A percentile compares a stretch with the other conserved stretches of the same genome.
Evolutionary conservation across 2,888 invertebrate genomes (phyloP).

Genomic region (Chloroclysta siterata): DNA sequence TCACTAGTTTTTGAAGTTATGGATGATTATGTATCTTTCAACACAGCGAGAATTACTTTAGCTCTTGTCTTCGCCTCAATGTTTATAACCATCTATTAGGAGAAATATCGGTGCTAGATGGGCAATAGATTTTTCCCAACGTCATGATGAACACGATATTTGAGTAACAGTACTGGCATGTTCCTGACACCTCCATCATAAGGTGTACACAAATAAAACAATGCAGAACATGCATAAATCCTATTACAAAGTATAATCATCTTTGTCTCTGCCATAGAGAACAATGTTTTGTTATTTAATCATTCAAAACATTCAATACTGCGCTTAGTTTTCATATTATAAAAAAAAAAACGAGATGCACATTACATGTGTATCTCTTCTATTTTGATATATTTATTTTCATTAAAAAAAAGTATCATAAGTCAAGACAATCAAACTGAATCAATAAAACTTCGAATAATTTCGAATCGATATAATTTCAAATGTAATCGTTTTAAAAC

Average conservation of each 20-base stretch:
- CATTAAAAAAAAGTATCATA: constrained; percentile 38
- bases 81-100: no score
- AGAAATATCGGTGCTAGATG: neutral
- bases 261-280: constrained; percentile 11
- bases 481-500: constrained; percentile 54
- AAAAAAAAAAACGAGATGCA: neutral
- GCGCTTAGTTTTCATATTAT: neutral
- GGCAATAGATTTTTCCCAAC: neutral
- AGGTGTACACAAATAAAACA: constrained; percentile 59
- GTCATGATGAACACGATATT: constrained; percentile 13
- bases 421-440: constrained; percentile 53
- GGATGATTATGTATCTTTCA: no score
- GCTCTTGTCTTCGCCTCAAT: no score
- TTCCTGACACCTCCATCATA: constrained; percentile 53
- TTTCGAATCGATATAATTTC: constrained; percentile 56
- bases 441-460: constrained; percentile 62
- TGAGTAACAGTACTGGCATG: constrained; percentile 22
- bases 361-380: constrained; percentile 4
- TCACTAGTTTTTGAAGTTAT: no score
- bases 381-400: neutral
- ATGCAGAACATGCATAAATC: constrained; percentile 51
- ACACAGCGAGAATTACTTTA: no score
- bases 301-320: constrained; percentile 11
- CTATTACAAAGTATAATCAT: constrained; percentile 63
- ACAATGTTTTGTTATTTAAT: constrained; percentile 19